Evolutionary conservation across 2,888 invertebrate species (phyloP), one percentile per base, ranked within the genome.

Genomic region (Scrobipalpa atriplicella): DNA sequence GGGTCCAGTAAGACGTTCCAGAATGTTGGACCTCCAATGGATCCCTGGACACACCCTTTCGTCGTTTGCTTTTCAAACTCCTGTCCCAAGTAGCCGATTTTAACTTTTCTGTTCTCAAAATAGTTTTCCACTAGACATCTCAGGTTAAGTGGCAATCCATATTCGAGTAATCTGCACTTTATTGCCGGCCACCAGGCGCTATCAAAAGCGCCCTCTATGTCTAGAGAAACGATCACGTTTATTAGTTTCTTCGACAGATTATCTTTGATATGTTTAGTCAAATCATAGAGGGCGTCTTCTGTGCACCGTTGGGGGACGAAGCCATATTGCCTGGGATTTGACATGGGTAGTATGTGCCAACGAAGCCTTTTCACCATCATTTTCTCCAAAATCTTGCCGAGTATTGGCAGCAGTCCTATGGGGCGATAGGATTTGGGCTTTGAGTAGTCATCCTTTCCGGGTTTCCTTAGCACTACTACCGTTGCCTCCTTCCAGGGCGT

Each of bases 181-280:
- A 56, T 29, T 29, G 58, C 64, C 2, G 69, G 71, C 69, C 69
- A 69, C 66, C 67, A 67, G 3, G 68, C 68, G 60, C 51, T 58
- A n/a, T 69, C 69, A 54, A 69, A 69, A 41, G 67, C 67, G 6
- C 67, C 69, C 62, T 69, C 67, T 51, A 69, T 69, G 21, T 69
- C 69, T 10, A 69, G 29, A 1, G 69, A 69, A 0, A 69, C 66
- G 13, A 56, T 0, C 13, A n/a, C 3, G 3, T 13, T 56, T 1
- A 56, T 56, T 29, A 2, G 2, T 36, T 56, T 56, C 21, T 56
- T 13, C 3, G 7, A 11, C 29, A 56, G 8, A 10, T 56, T 56
- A 5, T 29, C 11, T 6, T 3, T 56, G 11, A 56, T 56, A 36
- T 56, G 56, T 2, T 56, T 29, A 10, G n/a, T 56, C 11, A 56